Percentiles rank a stretch among this genome's conserved stretches.
phyloP scores from a whole-genome alignment of 2,797 vertebrate genomes.

The Falco berigora region DNA sequence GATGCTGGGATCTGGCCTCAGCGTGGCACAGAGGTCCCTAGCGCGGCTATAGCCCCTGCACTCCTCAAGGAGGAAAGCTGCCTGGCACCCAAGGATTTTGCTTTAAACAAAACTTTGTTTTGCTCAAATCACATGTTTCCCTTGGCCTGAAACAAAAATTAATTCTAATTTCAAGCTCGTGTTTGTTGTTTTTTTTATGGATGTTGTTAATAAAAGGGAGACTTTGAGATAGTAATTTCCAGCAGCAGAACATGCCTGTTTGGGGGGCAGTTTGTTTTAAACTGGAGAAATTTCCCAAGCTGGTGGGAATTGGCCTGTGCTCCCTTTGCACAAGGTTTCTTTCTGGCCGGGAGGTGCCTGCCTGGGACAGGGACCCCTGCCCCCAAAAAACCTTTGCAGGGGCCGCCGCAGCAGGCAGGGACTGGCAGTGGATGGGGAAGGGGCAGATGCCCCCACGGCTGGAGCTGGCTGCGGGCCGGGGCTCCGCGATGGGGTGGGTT shows the following conservation, averaged over 20 bases:
- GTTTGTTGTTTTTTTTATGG: not conserved
- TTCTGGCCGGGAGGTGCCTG: not conserved
- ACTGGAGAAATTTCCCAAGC: not conserved
- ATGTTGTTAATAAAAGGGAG: conserved; percentile 9
- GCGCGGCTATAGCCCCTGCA: not conserved
- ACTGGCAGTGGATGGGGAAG: not conserved
- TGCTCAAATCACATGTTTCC: not conserved
- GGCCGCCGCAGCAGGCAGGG: not conserved
- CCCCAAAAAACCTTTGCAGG: not conserved
- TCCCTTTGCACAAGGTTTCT: not conserved
- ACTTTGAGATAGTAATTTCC: not conserved
- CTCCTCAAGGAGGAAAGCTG: not conserved
- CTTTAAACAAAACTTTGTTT: not conserved
- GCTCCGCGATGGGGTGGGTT: fast-evolving
- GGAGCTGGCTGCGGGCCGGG: not conserved
- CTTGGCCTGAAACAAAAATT: not conserved
- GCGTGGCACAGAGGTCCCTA: not conserved
- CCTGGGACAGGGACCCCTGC: not conserved
- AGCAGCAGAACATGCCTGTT: conserved; percentile 16
- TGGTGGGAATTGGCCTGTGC: not conserved
- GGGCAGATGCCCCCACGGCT: fast-evolving
- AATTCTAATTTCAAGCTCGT: not conserved
- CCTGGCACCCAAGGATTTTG: not conserved
- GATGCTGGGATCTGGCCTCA: not conserved
- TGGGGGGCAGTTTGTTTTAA: not conserved